These are phyloP conservation scores for Mormyrops boulengeri DNA, from an alignment of 2,797 vertebrate genomes.

Conservation along the genomic window DNA sequence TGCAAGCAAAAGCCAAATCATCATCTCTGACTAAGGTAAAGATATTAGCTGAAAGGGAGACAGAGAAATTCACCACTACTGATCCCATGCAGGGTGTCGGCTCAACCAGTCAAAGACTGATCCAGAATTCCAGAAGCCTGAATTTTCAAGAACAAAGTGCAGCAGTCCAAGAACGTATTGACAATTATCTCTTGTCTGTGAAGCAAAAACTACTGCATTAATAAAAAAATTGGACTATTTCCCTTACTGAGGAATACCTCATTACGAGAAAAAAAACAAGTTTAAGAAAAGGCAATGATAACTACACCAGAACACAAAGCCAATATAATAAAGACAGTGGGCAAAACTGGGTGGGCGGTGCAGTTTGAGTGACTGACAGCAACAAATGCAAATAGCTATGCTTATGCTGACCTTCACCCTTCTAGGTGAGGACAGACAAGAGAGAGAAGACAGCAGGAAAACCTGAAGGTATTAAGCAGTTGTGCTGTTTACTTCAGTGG, in stretches of 20 bases:
- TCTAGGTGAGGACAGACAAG: conserved; percentile 33
- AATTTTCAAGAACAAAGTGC: background rate
- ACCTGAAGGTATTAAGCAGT: background rate
- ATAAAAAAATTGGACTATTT: background rate
- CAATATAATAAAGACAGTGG: background rate
- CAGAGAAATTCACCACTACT: background rate
- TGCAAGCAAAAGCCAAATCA: conserved; percentile 52
- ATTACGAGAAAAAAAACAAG: background rate
- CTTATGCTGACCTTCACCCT: conserved; percentile 48
- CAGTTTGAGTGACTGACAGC: conserved; percentile 58
- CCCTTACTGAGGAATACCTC: background rate
- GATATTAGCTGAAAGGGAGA: background rate
- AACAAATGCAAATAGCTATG: conserved; percentile 57
- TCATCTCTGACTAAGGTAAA: conserved; percentile 47
- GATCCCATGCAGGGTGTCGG: background rate
- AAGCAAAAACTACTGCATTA: background rate
- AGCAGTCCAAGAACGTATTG: background rate
- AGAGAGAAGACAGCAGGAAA: background rate
- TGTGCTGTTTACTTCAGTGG: background rate
- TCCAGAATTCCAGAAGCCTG: background rate
- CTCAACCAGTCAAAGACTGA: background rate
- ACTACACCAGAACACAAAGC: background rate
- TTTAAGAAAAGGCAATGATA: background rate
- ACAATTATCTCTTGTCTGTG: background rate
- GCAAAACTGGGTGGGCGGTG: conserved; percentile 12